Base-by-base conservation (phyloP, 2,113 vertebrate species). In the Phrynosoma blainvillii region DNA sequence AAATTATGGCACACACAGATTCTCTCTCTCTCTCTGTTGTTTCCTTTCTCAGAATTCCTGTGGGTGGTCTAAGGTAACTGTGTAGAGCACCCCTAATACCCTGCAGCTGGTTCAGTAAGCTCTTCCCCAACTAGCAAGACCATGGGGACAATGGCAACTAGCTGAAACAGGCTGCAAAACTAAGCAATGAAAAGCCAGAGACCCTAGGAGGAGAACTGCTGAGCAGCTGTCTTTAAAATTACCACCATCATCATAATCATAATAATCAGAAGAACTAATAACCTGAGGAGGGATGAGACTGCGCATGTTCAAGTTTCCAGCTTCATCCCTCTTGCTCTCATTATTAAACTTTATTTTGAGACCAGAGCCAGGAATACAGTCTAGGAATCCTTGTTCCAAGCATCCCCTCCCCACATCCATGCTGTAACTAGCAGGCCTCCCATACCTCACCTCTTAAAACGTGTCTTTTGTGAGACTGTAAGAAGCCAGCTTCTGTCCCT, bases 401-500 rank as follows among this genome's bases (percentile, higher is more conserved):
- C 84, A 25, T 21, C 75, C 42, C 1, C 62, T 12, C 36, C 65
- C 23, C 30, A n/a, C 1, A 32, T 54, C 32, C 40, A 1, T 2
- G 20, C 42, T 62, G 42, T 18, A 54, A 36, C 52, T 16, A 75
- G 71, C 54, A 75, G 71, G 52, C 70, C 47, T 70, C 66, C 83
- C 71, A 59, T 59, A n/a, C 54, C 32, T 59, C 56, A 62, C 25
- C 73, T 84, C 82, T 84, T 84, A 56, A 84, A 84, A 71, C 18
- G 47, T 62, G 54, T 27, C 84, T 59, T 23, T 25, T 20, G 27
- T 21, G 59, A 32, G 47, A 9, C 65, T 73, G 66, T 56, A 27
- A 70, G 78, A 80, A 73, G 77, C 77, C 76, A 59, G 65, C 52
- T 77, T 5, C 1, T 40, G 40, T 68, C 84, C 74, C 84, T 32